phyloP scores from a whole-genome alignment of 1,140 invertebrate genomes.

The Helicoverpa armigera region DNA sequence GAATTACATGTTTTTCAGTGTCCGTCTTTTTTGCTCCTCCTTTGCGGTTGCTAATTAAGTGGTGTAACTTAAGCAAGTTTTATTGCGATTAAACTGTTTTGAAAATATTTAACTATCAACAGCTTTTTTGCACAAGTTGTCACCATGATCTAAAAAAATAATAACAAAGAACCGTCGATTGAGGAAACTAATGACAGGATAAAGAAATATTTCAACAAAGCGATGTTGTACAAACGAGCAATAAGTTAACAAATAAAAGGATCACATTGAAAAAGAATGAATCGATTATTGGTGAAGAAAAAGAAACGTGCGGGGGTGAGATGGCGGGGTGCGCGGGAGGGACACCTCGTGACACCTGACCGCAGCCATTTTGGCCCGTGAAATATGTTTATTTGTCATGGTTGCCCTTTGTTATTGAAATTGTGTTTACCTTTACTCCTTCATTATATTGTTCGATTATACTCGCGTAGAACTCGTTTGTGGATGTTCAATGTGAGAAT shows the following conservation, averaged over 20 bases:
- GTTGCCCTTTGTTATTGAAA: conserved; percentile 86
- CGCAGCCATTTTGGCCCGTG: conserved; percentile 85
- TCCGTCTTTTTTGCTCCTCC: no score
- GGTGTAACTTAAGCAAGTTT: no score
- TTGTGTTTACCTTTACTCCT: conserved; percentile 85
- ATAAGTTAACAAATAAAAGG: conserved; percentile 75
- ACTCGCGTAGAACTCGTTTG: conserved; percentile 81
- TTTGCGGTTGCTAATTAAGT: no score
- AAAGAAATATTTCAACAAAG: conserved; percentile 43
- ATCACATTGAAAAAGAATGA: conserved; percentile 75
- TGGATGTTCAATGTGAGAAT: conserved; percentile 81
- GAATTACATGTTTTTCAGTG: no score
- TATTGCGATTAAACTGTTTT: no score
- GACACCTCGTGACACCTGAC: conserved; percentile 81
- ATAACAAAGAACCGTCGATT: not conserved
- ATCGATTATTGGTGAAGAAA: conserved; percentile 81
- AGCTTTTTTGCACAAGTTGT: no score
- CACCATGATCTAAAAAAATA: not conserved
- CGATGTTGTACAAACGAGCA: conserved; percentile 46
- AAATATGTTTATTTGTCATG: conserved; percentile 87
- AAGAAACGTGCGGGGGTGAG: conserved; percentile 63
- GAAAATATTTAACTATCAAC: no score
- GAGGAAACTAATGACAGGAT: conserved; percentile 39
- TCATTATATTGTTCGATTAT: conserved; percentile 86
- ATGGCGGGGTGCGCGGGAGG: conserved; percentile 52